These are phyloP conservation scores for Ameiurus melas DNA, from an alignment of 2,113 vertebrate genomes.

Conservation along the genomic window DNA sequence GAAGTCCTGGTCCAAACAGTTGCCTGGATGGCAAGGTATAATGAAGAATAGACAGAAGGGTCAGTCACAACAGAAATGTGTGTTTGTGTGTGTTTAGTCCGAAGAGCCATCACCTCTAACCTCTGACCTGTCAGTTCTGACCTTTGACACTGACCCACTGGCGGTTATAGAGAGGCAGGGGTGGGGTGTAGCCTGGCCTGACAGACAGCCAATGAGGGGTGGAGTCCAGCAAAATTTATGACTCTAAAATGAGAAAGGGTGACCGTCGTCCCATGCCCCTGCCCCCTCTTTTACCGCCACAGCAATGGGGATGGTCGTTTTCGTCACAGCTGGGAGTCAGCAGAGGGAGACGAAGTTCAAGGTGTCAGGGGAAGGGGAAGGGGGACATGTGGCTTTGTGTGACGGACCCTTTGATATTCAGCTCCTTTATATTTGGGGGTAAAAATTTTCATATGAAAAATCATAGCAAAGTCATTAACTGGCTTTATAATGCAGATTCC, in stretches of 20 bases:
- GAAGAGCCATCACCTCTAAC: constrained; percentile 52
- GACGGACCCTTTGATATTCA: constrained; percentile 20
- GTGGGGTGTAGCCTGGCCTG: constrained; percentile 38
- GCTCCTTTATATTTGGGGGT: constrained; percentile 29
- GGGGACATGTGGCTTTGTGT: constrained; percentile 36
- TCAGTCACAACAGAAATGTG: constrained; percentile 8
- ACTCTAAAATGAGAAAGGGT: constrained; percentile 51
- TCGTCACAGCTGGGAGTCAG: constrained; percentile 60
- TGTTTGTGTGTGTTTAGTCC: constrained; percentile 45
- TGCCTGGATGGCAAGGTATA: constrained; percentile 44
- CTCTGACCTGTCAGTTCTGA: constrained; percentile 60
- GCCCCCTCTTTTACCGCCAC: constrained; percentile 33
- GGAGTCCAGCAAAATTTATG: constrained; percentile 61
- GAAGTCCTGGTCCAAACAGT: constrained; percentile 51
- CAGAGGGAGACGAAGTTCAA: constrained; percentile 41
- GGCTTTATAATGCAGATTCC: constrained; percentile 48
- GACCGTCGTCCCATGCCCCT: constrained; percentile 27
- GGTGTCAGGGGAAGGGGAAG: neutral
- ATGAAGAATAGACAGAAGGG: constrained; percentile 40
- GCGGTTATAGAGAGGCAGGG: constrained; percentile 41
- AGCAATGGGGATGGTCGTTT: constrained; percentile 43
- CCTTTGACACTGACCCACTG: constrained; percentile 54
- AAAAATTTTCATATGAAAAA: constrained; percentile 50
- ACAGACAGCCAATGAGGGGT: constrained; percentile 42
- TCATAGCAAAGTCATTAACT: constrained; percentile 17